Base-by-base conservation (phyloP, 2,888 invertebrate species). In the Lepidocyrtinus sp. region DNA sequence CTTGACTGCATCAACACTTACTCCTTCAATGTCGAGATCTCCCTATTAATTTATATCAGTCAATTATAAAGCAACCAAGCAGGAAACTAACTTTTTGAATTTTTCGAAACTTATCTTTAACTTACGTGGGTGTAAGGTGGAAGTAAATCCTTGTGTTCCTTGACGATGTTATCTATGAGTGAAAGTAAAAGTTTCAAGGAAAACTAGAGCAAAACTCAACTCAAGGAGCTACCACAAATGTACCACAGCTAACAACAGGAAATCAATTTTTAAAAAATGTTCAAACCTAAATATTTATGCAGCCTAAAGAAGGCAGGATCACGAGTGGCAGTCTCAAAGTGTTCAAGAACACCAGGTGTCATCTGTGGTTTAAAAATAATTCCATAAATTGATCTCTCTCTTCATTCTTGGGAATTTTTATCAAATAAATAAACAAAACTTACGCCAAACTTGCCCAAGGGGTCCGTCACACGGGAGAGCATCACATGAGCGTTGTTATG, bases 261-360 rank as follows among this genome's bases (percentile, higher is more conserved):
- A n/a, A n/a, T n/a, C n/a, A n/a, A n/a, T n/a, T n/a, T n/a, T n/a
- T n/a, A n/a, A n/a, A n/a, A n/a, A n/a, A n/a, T n/a, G n/a, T n/a
- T n/a, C n/a, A n/a, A n/a, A n/a, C n/a, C n/a, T n/a, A n/a, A n/a
- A n/a, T n/a, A n/a, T n/a, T n/a, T n/a, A n/a, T n/a, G 76, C 15
- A 76, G 65, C 7, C 87, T 85, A 85, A 87, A 88, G 83, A 87
- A 88, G 50, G 87, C 84, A 2, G 88, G 88, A 82, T 88, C 88
- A 0, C 87, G 81, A 67, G 87, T 87, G 21, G 88, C 87, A 55
- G 88, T 88, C 17, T 87, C 87, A 7, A 87, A 86, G 65, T 87
- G 87, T 69, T 87, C 87, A 84, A 88, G 85, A n/a, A 87, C 88
- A 55, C 87, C 87, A 2, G 87, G 86, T 36, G 83, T 82, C n/a